Conservation (phyloP, 2,888 invertebrate species). For the Drosophila subsilvestris region DNA sequence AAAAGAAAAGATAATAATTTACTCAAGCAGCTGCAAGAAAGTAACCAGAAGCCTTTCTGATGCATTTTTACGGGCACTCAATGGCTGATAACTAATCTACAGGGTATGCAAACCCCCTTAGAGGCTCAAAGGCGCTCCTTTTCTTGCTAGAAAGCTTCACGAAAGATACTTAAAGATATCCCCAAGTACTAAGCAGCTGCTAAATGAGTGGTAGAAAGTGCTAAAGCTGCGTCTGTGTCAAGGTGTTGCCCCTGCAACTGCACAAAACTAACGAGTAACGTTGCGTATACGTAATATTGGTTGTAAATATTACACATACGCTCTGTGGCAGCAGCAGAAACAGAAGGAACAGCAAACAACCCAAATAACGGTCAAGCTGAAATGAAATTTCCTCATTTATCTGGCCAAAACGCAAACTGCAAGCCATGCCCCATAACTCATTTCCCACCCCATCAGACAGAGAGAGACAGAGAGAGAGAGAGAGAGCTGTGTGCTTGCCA, state of each 20-base stretch:
- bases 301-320: constrained; percentile 29
- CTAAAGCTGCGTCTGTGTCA: not conserved
- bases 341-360: constrained; percentile 29
- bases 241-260: not conserved
- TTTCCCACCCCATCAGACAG: not conserved
- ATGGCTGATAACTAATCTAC: not conserved
- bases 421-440: constrained; percentile 39
- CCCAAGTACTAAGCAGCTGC: not conserved
- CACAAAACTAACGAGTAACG: not conserved
- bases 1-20: not conserved
- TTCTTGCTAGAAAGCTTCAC: not conserved
- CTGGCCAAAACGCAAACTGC: constrained; percentile 33
- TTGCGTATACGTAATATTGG: not conserved
- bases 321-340: constrained; percentile 18
- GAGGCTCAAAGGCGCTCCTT: too few relatives aligned
- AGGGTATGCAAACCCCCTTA: not conserved
- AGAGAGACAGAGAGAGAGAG: constrained; percentile 4
- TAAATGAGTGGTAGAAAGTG: not conserved
- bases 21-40: not conserved
- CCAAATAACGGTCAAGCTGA: constrained; percentile 9
- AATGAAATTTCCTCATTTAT: constrained; percentile 37
- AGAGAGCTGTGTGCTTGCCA: not conserved
- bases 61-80: not conserved
- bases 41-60: too few relatives aligned
- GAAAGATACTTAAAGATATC: too few relatives aligned